These are phyloP conservation scores for Bryconaethiops microstoma DNA, from an alignment of 2,797 vertebrate species.

Conservation along the genomic window DNA sequence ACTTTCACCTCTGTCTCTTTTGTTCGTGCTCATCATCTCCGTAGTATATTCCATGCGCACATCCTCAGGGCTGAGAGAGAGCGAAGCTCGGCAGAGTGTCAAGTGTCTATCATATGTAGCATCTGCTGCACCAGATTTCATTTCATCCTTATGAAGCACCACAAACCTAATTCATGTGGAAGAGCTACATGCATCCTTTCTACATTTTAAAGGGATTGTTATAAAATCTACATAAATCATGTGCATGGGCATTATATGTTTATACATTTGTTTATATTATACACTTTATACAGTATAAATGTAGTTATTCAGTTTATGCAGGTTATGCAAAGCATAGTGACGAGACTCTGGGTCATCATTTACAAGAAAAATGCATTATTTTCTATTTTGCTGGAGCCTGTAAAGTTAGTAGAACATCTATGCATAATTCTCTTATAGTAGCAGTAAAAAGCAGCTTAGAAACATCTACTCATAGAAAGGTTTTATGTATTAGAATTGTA, in stretches of 20 bases:
- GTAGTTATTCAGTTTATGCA: background rate
- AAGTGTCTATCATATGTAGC: slow-evolving; percentile 51
- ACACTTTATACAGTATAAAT: background rate
- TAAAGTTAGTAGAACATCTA: background rate
- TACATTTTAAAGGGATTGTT: slow-evolving; percentile 35
- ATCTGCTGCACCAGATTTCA: slow-evolving; percentile 50
- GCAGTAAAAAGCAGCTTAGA: background rate
- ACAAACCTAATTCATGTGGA: slow-evolving; percentile 45
- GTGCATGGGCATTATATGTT: background rate
- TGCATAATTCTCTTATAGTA: background rate
- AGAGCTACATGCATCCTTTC: slow-evolving; percentile 27
- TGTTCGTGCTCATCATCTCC: slow-evolving; percentile 48
- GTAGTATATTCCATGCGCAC: slow-evolving; percentile 20
- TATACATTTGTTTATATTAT: no score
- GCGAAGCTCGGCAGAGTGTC: slow-evolving; percentile 36
- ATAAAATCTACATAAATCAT: slow-evolving; percentile 24
- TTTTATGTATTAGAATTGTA: background rate
- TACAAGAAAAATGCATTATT: background rate
- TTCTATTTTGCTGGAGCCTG: background rate
- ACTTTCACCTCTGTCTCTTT: slow-evolving; percentile 58
- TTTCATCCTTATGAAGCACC: slow-evolving; percentile 36
- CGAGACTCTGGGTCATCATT: background rate
- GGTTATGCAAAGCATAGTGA: no score
- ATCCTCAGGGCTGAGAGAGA: slow-evolving; percentile 35
- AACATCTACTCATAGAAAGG: background rate